A percentile compares a stretch with the other conserved stretches of the same genome.
These are phyloP conservation scores for Melangyna quadrimaculata DNA, from an alignment of 2,888 invertebrate species.

Conservation along the genomic window DNA sequence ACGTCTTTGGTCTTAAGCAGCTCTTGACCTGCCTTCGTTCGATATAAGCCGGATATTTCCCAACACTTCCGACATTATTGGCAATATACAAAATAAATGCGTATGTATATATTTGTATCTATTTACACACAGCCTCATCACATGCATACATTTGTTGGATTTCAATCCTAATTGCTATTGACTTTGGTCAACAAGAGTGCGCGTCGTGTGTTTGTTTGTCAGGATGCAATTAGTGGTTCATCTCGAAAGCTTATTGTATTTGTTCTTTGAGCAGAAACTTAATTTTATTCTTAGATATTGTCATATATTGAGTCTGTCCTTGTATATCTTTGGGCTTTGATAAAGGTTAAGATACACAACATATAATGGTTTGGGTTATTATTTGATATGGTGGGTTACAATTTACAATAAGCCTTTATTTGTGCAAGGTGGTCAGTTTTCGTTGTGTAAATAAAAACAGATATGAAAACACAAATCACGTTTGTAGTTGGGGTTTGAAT, in stretches of 20 bases:
- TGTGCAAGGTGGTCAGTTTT: slow-evolving; percentile 61
- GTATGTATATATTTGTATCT: slow-evolving; percentile 36
- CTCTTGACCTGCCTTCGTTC: slow-evolving; percentile 41
- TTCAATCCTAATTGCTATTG: slow-evolving; percentile 73
- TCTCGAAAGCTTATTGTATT: slow-evolving; percentile 67
- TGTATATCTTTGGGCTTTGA: slow-evolving; percentile 1
- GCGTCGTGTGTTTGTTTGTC: slow-evolving; percentile 63
- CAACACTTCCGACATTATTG: slow-evolving; percentile 56
- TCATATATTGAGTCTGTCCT: slow-evolving; percentile 8
- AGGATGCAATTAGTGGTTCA: slow-evolving; percentile 72
- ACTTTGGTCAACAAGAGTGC: slow-evolving; percentile 67
- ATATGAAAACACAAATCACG: slow-evolving; percentile 14
- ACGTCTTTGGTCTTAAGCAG: slow-evolving; percentile 66
- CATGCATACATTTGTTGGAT: slow-evolving; percentile 52
- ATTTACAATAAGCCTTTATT: slow-evolving; percentile 50
- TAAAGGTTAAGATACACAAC: not conserved
- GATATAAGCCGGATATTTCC: slow-evolving; percentile 32
- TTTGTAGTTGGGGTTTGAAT: not conserved
- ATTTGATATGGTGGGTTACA: slow-evolving; percentile 15
- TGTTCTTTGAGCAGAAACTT: slow-evolving; percentile 69
- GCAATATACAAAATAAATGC: slow-evolving; percentile 39
- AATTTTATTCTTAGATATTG: slow-evolving; percentile 67
- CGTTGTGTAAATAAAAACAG: slow-evolving; percentile 50
- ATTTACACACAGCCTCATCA: slow-evolving; percentile 32
- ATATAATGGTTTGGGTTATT: not conserved